Conservation (phyloP, 2,888 invertebrate genomes). For the Cantharis rufa region DNA sequence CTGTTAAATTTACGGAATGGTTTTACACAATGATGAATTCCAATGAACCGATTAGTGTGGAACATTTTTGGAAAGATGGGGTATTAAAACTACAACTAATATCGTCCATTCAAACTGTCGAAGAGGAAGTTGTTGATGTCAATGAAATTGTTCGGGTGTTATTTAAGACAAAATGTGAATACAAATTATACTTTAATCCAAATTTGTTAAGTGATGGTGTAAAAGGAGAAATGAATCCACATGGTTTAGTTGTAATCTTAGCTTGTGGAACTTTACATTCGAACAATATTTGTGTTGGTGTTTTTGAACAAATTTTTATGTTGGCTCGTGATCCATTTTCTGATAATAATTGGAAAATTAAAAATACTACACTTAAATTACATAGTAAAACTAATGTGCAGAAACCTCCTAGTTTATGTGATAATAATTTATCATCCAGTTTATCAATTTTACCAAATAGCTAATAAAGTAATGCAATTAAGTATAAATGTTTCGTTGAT, state of each 20-base stretch:
- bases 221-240: constrained; percentile 62
- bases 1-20: constrained; percentile 63
- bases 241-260: constrained; percentile 65
- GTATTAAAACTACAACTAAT: constrained; percentile 49
- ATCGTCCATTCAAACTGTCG: constrained; percentile 37
- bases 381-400: constrained; percentile 47
- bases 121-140: constrained; percentile 44
- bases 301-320: constrained; percentile 70
- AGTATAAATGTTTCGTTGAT: neutral
- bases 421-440: constrained; percentile 23
- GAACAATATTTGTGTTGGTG: constrained; percentile 59
- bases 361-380: constrained; percentile 59
- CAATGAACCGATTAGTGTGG: constrained; percentile 50
- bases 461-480: constrained; percentile 1
- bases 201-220: constrained; percentile 63
- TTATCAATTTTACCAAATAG: constrained; percentile 19
- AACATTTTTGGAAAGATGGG: constrained; percentile 64
- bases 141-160: constrained; percentile 52
- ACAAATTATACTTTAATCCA: constrained; percentile 63
- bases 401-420: constrained; percentile 26
- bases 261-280: constrained; percentile 68
- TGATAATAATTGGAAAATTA: constrained; percentile 71
- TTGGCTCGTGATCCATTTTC: constrained; percentile 65
- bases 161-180: constrained; percentile 50
- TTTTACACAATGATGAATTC: constrained; percentile 59